A percentile compares a stretch with the other conserved stretches of the same genome.
These are phyloP conservation scores for Mechanitis messenoides DNA, from an alignment of 2,888 invertebrate species.

Conservation along the genomic window DNA sequence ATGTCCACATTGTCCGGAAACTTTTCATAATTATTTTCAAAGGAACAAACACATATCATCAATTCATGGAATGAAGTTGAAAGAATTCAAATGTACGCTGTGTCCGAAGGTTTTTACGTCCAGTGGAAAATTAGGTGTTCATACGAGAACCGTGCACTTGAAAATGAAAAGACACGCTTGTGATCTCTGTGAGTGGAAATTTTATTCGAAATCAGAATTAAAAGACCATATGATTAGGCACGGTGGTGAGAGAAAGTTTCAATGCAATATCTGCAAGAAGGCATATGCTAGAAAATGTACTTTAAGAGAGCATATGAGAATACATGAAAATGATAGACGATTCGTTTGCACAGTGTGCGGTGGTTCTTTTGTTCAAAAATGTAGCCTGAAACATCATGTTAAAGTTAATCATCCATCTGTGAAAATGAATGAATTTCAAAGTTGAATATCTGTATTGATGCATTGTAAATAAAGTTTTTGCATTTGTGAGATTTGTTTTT, in stretches of 20 bases:
- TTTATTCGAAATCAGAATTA: conserved; percentile 72
- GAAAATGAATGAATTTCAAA: conserved; percentile 26
- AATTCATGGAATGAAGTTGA: conserved; percentile 57
- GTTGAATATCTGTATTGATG: conserved; percentile 9
- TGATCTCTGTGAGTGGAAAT: conserved; percentile 71
- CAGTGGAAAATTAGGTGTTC: conserved; percentile 60
- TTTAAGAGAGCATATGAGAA: conserved; percentile 63
- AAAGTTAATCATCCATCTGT: conserved; percentile 55
- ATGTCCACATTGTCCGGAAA: conserved; percentile 61
- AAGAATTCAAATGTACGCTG: conserved; percentile 60
- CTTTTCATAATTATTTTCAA: conserved; percentile 64
- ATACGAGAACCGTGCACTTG: conserved; percentile 61
- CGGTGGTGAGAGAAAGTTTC: conserved; percentile 68
- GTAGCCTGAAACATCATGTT: conserved; percentile 59
- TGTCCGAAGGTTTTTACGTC: conserved; percentile 60
- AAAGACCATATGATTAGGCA: conserved; percentile 74
- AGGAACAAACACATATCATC: conserved; percentile 59
- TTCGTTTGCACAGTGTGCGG: conserved; percentile 59
- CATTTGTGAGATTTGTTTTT: background rate
- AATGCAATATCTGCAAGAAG: conserved; percentile 70
- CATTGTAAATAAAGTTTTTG: background rate
- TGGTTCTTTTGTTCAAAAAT: conserved; percentile 59
- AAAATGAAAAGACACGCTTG: conserved; percentile 65
- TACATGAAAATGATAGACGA: conserved; percentile 61
- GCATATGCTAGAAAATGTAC: conserved; percentile 68